Conservation (phyloP, 2,797 vertebrate species). For the Cyprinella venusta region DNA sequence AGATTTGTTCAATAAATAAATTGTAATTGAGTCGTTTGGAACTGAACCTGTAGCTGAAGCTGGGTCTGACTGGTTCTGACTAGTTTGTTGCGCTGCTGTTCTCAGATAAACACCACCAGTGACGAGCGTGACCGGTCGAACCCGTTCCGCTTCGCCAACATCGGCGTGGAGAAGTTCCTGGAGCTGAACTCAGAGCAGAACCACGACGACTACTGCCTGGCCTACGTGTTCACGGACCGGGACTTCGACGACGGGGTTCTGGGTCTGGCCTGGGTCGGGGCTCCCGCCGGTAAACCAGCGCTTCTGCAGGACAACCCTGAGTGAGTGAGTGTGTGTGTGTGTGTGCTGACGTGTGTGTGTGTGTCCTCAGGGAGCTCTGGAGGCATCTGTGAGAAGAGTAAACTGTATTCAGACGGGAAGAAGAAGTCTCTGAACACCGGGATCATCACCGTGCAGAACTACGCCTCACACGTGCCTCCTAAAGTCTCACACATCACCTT, state of each 20-base stretch:
- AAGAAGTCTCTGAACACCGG: slow-evolving; percentile 99
- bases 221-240: slow-evolving; percentile 97
- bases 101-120: slow-evolving; percentile 91
- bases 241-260: slow-evolving; percentile 98
- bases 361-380: slow-evolving; percentile 90
- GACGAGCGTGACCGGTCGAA: slow-evolving; percentile 91
- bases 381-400: slow-evolving; percentile 98
- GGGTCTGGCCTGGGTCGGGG: slow-evolving; percentile 97
- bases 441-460: slow-evolving; percentile 99
- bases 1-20: too few relatives aligned
- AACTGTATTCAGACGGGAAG: slow-evolving; percentile 96
- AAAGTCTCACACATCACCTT: slow-evolving; percentile 99
- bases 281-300: slow-evolving; percentile 87
- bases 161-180: slow-evolving; percentile 97
- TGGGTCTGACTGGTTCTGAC: not conserved
- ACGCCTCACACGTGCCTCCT: slow-evolving; percentile 96
- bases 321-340: not conserved
- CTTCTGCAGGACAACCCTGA: not conserved
- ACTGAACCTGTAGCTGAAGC: too few relatives aligned
- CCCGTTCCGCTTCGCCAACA: slow-evolving; percentile 97
- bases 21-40: too few relatives aligned
- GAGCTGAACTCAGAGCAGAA: slow-evolving; percentile 98
- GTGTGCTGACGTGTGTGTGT: not conserved
- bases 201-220: slow-evolving; percentile 97
- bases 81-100: not conserved